These are phyloP conservation scores for Tenthredo amoena DNA, from an alignment of 2,888 invertebrate species.

Conservation along the genomic window DNA sequence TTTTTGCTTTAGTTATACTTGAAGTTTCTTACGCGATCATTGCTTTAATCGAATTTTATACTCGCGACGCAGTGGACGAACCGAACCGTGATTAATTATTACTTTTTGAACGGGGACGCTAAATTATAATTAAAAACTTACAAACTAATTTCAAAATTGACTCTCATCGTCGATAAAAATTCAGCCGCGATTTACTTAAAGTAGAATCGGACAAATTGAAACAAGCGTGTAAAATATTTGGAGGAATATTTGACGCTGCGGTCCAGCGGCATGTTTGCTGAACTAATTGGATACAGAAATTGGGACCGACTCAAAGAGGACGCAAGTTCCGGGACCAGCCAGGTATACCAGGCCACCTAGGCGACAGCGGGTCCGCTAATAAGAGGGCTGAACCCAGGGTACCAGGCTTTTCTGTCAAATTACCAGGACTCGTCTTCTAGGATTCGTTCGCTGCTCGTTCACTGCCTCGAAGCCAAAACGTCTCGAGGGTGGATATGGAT, in stretches of 20 bases:
- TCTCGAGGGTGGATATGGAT: neutral
- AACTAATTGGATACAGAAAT: constrained; percentile 45
- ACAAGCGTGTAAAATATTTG: constrained; percentile 29
- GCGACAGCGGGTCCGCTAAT: constrained; percentile 58
- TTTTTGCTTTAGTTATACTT: constrained; percentile 29
- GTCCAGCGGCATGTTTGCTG: constrained; percentile 31
- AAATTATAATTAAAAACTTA: neutral
- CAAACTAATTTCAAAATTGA: neutral
- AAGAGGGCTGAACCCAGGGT: constrained; percentile 55
- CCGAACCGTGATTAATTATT: constrained; percentile 44
- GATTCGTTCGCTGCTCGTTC: constrained; percentile 14
- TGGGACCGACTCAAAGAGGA: constrained; percentile 27
- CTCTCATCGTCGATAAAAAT: neutral
- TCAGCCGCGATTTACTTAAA: neutral
- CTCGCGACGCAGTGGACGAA: neutral
- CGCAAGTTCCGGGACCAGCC: constrained; percentile 44
- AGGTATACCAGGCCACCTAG: constrained; percentile 58
- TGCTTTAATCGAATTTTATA: constrained; percentile 29
- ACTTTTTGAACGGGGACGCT: neutral
- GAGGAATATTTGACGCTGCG: neutral
- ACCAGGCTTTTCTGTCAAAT: constrained; percentile 48
- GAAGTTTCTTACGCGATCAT: constrained; percentile 33
- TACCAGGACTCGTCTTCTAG: constrained; percentile 45
- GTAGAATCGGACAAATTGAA: constrained; percentile 1
- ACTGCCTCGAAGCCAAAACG: neutral